Evolutionary conservation across 1,140 invertebrate genomes (phyloP).

Genomic region (Orius laevigatus): DNA sequence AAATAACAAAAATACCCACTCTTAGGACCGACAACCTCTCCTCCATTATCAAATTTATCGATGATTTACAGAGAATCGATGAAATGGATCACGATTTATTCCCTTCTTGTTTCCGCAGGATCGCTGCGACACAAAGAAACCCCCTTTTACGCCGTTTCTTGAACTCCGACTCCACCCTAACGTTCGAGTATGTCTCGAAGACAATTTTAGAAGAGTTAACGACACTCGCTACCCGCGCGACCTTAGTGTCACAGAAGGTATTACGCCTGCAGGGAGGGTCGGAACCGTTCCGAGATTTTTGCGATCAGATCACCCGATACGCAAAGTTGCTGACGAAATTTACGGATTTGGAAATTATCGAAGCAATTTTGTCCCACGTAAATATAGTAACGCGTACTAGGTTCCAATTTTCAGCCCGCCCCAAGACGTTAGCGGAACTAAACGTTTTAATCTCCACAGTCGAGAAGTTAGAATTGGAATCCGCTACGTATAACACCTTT

Average conservation of each 20-base stretch:
- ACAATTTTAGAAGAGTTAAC: slow-evolving; percentile 1
- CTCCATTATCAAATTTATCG: too few relatives aligned
- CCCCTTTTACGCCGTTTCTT: too few relatives aligned
- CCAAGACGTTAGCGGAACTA: not conserved
- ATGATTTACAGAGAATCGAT: too few relatives aligned
- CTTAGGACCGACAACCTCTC: too few relatives aligned
- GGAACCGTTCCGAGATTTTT: not conserved
- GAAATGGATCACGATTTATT: too few relatives aligned
- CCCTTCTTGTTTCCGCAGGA: too few relatives aligned
- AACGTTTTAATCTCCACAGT: not conserved
- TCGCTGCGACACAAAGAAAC: too few relatives aligned
- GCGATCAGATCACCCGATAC: not conserved
- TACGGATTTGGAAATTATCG: not conserved
- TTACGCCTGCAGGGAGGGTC: not conserved
- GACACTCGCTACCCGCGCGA: not conserved
- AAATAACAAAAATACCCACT: too few relatives aligned
- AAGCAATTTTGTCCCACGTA: not conserved
- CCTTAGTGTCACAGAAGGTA: not conserved
- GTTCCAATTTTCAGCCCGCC: not conserved
- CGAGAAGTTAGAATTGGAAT: not conserved
- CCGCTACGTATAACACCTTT: too few relatives aligned
- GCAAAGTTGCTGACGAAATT: not conserved
- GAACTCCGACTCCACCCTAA: too few relatives aligned
- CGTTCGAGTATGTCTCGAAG: too few relatives aligned
- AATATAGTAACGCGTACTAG: not conserved